Base-by-base conservation (phyloP, 2,113 vertebrate genomes). In the Dicaeum eximium region DNA sequence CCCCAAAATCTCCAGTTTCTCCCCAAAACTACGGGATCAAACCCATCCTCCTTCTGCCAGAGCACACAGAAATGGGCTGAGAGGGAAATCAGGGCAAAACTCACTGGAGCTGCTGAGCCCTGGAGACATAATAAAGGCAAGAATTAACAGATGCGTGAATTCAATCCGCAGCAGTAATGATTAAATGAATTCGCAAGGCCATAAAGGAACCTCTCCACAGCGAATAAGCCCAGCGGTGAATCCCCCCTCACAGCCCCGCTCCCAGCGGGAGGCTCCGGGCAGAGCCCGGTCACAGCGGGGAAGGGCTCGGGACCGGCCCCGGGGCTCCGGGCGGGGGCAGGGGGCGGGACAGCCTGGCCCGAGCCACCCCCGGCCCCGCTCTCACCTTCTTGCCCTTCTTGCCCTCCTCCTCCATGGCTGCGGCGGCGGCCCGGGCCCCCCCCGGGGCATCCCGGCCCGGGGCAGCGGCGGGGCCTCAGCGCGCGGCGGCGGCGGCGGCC, bases 361-460 rank as follows among this genome's bases (percentile, higher is more conserved):
- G n/a, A n/a, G n/a, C n/a, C n/a, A n/a, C 10, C 24, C 67, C 5
- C 42, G 38, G 23, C 56, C 48, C 48, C 35, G 19, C 40, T 80
- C 96, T 98, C 98, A 99, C 99, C 98, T 99, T 99, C 97, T 98
- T 99, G 87, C 98, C 98, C 98, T 99, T 99, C 97, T 99, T 99
- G 92, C 98, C 98, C 97, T 99, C 99, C 97, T 99, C 99, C 97
- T 99, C 99, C 99, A 99, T 99, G 86, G 98, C 98, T 92, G 70
- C 86, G 35, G 72, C 92, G 91, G 96, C 95, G 95, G 90, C 91
- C 86, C 91, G 61, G 80, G 51, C 72, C 95, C 95, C 92, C 93
- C 77, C 56, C 78, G 88, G 93, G 85, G 95, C 95, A 96, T 96
- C 95, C 91, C 92, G 78, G 80, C 82, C 77, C 57, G 56, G 88